Conservation (phyloP, 2,797 vertebrate species). For the Astyanax mexicanus region DNA sequence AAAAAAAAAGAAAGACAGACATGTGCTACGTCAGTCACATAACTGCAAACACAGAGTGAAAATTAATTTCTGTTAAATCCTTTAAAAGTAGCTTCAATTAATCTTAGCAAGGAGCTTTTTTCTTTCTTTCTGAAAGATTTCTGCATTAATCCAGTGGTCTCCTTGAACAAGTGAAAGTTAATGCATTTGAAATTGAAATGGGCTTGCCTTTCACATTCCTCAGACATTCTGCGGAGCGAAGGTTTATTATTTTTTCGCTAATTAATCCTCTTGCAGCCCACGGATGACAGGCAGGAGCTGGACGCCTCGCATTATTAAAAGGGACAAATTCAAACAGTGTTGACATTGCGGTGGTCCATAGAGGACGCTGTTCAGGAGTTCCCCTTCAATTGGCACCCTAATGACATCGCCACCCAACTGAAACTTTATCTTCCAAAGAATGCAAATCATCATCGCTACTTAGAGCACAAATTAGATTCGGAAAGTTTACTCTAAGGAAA, state of each 20-base stretch:
- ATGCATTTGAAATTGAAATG: conserved; percentile 61
- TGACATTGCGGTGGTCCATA: conserved; percentile 73
- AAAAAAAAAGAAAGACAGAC: background rate
- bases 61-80: conserved; percentile 32
- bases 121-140: conserved; percentile 14
- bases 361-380: conserved; percentile 58
- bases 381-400: conserved; percentile 41
- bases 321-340: conserved; percentile 69
- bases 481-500: background rate
- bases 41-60: background rate
- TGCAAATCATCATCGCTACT: conserved; percentile 37
- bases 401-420: conserved; percentile 61
- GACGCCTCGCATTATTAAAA: conserved; percentile 67
- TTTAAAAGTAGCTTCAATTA: conserved; percentile 7
- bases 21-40: background rate
- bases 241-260: conserved; percentile 66
- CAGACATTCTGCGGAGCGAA: conserved; percentile 61
- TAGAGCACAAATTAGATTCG: background rate
- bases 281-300: conserved; percentile 70
- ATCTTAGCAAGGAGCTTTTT: conserved; percentile 22
- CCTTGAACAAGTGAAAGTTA: conserved; percentile 73
- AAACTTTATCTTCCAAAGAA: conserved; percentile 63
- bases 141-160: conserved; percentile 28
- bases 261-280: conserved; percentile 73
- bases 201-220: conserved; percentile 54